phyloP scores from a whole-genome alignment of 2,797 vertebrate species.

The Chelmon rostratus region DNA sequence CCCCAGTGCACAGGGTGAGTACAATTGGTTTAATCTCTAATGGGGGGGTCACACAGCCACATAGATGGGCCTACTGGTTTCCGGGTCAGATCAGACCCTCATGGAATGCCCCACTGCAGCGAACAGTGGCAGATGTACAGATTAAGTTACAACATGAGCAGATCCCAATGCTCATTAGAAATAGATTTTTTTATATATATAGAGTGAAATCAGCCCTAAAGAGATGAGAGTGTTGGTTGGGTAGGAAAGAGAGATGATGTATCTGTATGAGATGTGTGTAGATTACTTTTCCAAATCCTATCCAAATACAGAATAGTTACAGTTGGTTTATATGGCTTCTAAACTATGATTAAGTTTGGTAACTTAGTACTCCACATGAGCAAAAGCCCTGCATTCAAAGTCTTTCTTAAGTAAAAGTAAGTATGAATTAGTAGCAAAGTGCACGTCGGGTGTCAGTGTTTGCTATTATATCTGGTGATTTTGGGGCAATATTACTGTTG shows the following conservation, averaged over 20 bases:
- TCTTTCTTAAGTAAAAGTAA: too few relatives aligned
- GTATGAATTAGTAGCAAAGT: too few relatives aligned
- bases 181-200: neutral
- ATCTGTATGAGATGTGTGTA: neutral
- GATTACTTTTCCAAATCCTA: too few relatives aligned
- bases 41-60: conserved; percentile 13
- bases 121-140: conserved; percentile 13
- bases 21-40: conserved; percentile 29
- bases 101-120: neutral
- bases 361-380: too few relatives aligned
- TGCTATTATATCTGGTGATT: too few relatives aligned
- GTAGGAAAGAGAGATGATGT: neutral
- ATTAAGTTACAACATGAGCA: conserved; percentile 5
- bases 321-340: too few relatives aligned
- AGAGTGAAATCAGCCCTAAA: conserved; percentile 7
- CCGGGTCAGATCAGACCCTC: conserved; percentile 23
- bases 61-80: conserved; percentile 25
- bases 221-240: conserved; percentile 9
- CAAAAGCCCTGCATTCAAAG: too few relatives aligned
- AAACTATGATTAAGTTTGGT: too few relatives aligned
- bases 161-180: neutral
- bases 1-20: conserved; percentile 75
- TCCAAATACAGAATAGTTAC: too few relatives aligned
- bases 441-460: too few relatives aligned
- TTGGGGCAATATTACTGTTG: too few relatives aligned